Evolutionary conservation across 2,888 invertebrate species (phyloP), one percentile per base, ranked within the genome.

Genomic region (Sarcophaga variegata): DNA sequence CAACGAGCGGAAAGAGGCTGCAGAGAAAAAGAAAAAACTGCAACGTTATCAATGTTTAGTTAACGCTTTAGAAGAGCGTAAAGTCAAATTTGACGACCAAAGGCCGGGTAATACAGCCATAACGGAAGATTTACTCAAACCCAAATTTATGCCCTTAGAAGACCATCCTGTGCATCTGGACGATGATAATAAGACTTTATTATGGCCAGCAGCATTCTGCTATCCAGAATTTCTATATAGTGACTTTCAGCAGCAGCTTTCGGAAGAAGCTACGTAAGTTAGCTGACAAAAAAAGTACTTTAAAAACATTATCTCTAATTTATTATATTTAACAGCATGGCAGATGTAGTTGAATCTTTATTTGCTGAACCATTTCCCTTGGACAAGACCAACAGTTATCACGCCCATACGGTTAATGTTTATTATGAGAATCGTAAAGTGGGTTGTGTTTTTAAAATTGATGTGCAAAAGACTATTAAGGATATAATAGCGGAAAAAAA

Each of bases 161-260:
- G 95, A 96, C 79, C 94, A 94, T 83, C 94, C 95, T 75, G 97
- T 97, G 0, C 94, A 95, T 90, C 90, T 97, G 14, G 94, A 95
- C 90, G 93, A 95, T 0, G 91, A 92, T 60, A 90, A 94, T 17
- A 94, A 93, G 14, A 92, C 93, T 64, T 93, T 99, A 14, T 94
- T 96, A 75, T 99, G 98, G 98, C 99, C 99, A 0, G 96, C 98
- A 0, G 94, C 97, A 22, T 95, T 99, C 89, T 94, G 97, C 14
- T 99, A 98, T 93, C 99, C 99, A 0, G 98, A 99, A 93, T 96
- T 96, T 91, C 94, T 96, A 83, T 96, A 97, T 90, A 97, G 97
- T 72, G 99, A 99, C 93, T 97, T 98, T 90, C 95, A 99, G 63
- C 96, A 97, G 92, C 95, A 95, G 83, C 97, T 98, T 90, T 95